These are phyloP conservation scores for Papilio dardanus DNA, from an alignment of 1,140 invertebrate species.

Conservation along the genomic window DNA sequence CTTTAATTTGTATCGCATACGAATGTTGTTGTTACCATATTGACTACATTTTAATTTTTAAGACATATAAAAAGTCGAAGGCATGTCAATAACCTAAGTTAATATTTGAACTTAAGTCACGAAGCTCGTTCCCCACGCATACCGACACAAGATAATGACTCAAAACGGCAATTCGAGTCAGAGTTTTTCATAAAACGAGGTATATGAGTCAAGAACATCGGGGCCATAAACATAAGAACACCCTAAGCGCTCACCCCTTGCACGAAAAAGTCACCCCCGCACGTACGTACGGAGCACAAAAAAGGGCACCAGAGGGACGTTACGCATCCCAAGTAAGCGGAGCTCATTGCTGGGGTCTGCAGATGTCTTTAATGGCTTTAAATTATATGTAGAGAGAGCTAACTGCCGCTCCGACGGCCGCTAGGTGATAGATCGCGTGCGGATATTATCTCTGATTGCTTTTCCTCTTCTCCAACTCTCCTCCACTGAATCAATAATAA, in stretches of 20 bases:
- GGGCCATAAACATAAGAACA: slow-evolving; percentile 72
- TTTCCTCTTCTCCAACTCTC: slow-evolving; percentile 11
- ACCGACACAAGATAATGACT: slow-evolving; percentile 63
- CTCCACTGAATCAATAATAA: slow-evolving; percentile 6
- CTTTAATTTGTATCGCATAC: slow-evolving; percentile 27
- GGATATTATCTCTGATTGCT: slow-evolving; percentile 50
- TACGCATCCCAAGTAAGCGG: slow-evolving; percentile 78
- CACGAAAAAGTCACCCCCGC: slow-evolving; percentile 79
- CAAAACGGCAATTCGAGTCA: slow-evolving; percentile 67
- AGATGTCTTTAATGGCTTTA: slow-evolving; percentile 82
- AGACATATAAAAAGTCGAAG: slow-evolving; percentile 7
- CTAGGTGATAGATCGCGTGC: slow-evolving; percentile 70
- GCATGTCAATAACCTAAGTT: slow-evolving; percentile 18
- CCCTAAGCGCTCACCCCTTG: slow-evolving; percentile 77
- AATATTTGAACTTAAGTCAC: slow-evolving; percentile 32
- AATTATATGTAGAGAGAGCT: slow-evolving; percentile 80
- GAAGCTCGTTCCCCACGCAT: slow-evolving; percentile 48
- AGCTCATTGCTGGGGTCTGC: slow-evolving; percentile 77
- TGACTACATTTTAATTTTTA: slow-evolving; percentile 22
- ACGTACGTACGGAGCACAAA: slow-evolving; percentile 72
- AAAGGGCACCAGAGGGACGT: slow-evolving; percentile 77
- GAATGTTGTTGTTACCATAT: slow-evolving; percentile 19
- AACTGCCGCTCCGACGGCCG: slow-evolving; percentile 60
- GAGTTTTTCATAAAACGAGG: slow-evolving; percentile 78
- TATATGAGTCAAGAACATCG: slow-evolving; percentile 80